phyloP scores from a whole-genome alignment of 2,888 invertebrate genomes.

The Thumatha senex region DNA sequence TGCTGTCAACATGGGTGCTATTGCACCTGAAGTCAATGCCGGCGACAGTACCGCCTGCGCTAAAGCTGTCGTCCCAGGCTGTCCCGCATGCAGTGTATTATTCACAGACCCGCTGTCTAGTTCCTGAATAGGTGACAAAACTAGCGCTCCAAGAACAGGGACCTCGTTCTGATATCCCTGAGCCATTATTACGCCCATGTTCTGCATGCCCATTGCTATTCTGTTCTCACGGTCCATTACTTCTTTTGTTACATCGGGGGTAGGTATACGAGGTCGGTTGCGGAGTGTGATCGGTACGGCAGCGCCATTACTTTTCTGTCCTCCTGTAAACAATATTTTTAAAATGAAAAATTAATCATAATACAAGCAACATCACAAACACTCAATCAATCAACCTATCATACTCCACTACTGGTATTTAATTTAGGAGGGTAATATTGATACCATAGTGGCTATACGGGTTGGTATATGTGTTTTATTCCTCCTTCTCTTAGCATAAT shows the following conservation, averaged over 20 bases:
- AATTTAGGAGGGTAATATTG: no score
- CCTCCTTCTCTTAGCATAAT: no score
- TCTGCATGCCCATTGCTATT: constrained; percentile 79
- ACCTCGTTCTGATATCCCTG: constrained; percentile 86
- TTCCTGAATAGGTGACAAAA: constrained; percentile 93
- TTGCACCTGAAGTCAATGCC: constrained; percentile 54
- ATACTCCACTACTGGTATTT: no score
- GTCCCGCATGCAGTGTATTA: constrained; percentile 88
- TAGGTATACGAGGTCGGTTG: constrained; percentile 94
- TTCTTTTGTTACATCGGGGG: constrained; percentile 94
- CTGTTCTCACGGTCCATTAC: constrained; percentile 88
- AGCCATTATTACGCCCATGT: constrained; percentile 88
- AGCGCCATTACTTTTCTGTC: constrained; percentile 87
- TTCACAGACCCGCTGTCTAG: constrained; percentile 90
- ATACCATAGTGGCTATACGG: no score
- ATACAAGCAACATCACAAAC: no score
- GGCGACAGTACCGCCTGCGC: constrained; percentile 91
- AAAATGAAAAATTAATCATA: background rate
- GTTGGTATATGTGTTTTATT: no score
- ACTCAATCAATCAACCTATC: no score
- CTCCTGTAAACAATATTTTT: constrained; percentile 69
- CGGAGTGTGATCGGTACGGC: constrained; percentile 87
- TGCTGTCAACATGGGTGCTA: constrained; percentile 69
- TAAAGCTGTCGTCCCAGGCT: constrained; percentile 89
- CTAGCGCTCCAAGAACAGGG: constrained; percentile 89